Base-by-base conservation (phyloP, 2,888 invertebrate genomes). In the Ashinkailepas kermadecensis region DNA sequence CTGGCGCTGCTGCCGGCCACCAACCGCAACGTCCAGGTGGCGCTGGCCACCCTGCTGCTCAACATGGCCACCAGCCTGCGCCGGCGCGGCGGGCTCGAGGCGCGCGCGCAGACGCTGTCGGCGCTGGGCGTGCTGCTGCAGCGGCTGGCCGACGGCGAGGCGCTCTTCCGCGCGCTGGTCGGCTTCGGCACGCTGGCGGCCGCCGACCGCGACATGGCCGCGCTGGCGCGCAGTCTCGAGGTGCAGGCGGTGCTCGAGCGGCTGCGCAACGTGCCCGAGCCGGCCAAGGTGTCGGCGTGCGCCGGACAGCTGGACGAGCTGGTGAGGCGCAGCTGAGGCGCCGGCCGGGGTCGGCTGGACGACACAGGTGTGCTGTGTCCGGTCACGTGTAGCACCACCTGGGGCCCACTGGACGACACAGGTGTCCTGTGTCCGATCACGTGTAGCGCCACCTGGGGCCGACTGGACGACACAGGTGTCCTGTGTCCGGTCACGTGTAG, bases 161-260 rank as follows among this genome's bases (percentile, higher is more conserved):
- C 94, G 0, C 90, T 92, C 82, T 94, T 91, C 88, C 91, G 95
- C 86, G 89, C 91, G 56, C 90, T 95, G 25, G 93, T 95, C 25
- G 92, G 92, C 0, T 87, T 95, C 59, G 95, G 95, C 80, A 95
- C 94, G 0, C 86, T 95, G 23, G 85, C 89, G 81, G 85, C 86
- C 83, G 86, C 86, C 23, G 88, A 88, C 83, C 85, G 83, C 65
- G 84, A 83, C 23, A 65, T 81, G 39, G 64, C 81, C 21, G 78
- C 82, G 12, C 80, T 84, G 54, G 84, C 84, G 23, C 82, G 64
- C 18, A 83, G 83, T 85, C 70, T 85, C 82, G 81, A 85, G 83
- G 21, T 83, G 65, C 81, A 82, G n/a, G 78, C 81, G 4, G 81
- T 83, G 39, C 81, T 85, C 13, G 79, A 82, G 78, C 59, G 70